Percentiles rank a stretch among this genome's conserved stretches.
These are phyloP conservation scores for Sclerurus mexicanus DNA, from an alignment of 2,113 vertebrate genomes.

Conservation along the genomic window DNA sequence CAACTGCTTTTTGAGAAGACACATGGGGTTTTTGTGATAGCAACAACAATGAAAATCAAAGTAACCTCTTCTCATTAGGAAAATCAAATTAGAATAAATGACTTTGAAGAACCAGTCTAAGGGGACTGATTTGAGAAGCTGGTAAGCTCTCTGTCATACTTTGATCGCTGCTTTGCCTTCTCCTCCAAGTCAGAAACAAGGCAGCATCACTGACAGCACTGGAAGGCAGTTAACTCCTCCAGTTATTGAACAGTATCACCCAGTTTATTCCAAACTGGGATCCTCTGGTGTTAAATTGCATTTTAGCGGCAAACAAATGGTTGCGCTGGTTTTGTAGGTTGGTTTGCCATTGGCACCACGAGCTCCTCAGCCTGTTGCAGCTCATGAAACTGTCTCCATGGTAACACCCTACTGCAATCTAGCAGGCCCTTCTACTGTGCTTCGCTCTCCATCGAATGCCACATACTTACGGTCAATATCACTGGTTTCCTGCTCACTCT, in stretches of 20 bases:
- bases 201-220: neutral
- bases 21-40: neutral
- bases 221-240: neutral
- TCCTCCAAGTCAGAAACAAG: neutral
- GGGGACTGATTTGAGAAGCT: neutral
- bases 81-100: neutral
- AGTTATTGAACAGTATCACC: neutral
- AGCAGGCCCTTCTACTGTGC: slow-evolving; percentile 74
- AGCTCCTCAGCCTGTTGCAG: slow-evolving; percentile 69
- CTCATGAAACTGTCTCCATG: slow-evolving; percentile 78
- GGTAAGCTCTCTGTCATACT: neutral
- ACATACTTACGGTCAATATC: slow-evolving; percentile 98
- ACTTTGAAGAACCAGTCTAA: neutral
- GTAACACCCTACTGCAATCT: slow-evolving; percentile 79
- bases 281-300: neutral
- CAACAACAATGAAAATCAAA: neutral
- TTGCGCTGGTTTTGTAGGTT: neutral
- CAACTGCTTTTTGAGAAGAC: neutral
- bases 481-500: slow-evolving; percentile 97
- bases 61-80: neutral
- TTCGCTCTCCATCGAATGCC: slow-evolving; percentile 36
- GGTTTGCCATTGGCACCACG: neutral
- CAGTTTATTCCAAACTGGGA: neutral
- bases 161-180: neutral
- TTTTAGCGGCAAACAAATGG: neutral